Base-by-base conservation (phyloP, 2,797 vertebrate genomes). In the Paramormyrops hopkinsi region DNA sequence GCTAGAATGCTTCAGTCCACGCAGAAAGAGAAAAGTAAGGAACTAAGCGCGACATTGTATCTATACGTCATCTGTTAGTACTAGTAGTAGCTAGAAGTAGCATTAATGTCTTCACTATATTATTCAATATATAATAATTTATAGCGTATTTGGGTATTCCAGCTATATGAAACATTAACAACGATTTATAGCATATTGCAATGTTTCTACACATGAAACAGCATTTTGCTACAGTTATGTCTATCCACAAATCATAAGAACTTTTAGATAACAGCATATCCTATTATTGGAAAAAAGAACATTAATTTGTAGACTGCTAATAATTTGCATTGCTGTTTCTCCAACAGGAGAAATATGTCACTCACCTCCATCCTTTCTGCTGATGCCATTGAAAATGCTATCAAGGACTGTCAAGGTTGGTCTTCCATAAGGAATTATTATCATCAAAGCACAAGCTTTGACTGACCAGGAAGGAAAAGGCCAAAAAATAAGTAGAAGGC, bases 351-450 rank as follows among this genome's bases (percentile, higher is more conserved):
- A 94, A 97, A 94, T 89, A 99, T 99, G 98, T 99, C 97, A 90
- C 96, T 99, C 92, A 97, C 96, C 56, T 97, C 98, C 79, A 93
- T 99, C 90, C 97, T 99, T 76, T 97, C 96, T 37, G 96, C 97
- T 91, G 96, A 97, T 1, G 99, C 97, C 93, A 98, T 99, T n/a
- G 96, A 97, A 46, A 98, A 97, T 48, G 99, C 98, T 89, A 92
- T 99, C 92, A 97, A 97, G 94, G 98, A 98, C 94, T 99, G 98
- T 96, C 96, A 97, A 98, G 98, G 98, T 99, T 95, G 94, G 89
- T 37, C 25, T 88, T 88, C 46, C 46, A 37, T 73, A 51, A 84
- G 46, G 41, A 29, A 29, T 51, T 25, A 84, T 48, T 46, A 48
- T n/a, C 79, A 83, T n/a, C 19, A 19, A 44, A 44, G 44, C 41